These are phyloP conservation scores for Lasioglossum zephyrum DNA, from an alignment of 2,888 invertebrate species.

Conservation along the genomic window DNA sequence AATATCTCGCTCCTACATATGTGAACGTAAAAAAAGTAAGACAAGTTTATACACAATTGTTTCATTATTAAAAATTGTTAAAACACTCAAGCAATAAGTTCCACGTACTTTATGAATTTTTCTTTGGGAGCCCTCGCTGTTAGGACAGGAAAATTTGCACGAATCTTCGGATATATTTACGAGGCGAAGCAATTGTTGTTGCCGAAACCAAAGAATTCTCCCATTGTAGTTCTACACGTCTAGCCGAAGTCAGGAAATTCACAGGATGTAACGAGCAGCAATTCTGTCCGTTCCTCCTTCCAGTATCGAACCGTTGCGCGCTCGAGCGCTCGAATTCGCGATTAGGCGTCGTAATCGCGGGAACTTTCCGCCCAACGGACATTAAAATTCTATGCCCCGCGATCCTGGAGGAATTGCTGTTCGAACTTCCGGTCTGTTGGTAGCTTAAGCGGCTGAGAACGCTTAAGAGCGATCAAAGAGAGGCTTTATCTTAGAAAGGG, in stretches of 20 bases:
- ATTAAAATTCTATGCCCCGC: constrained; percentile 17
- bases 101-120: neutral
- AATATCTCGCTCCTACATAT: too few relatives aligned
- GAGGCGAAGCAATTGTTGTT: neutral
- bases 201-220: neutral
- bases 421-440: neutral
- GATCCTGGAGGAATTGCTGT: neutral
- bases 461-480: neutral
- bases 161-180: neutral
- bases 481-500: neutral
- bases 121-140: neutral
- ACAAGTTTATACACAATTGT: too few relatives aligned
- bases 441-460: neutral
- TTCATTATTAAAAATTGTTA: too few relatives aligned
- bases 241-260: neutral
- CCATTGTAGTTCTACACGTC: neutral
- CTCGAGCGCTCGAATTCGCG: constrained; percentile 26
- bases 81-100: too few relatives aligned
- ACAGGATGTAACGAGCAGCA: neutral
- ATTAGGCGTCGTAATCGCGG: constrained; percentile 30
- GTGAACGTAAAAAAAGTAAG: too few relatives aligned
- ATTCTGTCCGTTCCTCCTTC: neutral
- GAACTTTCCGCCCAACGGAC: constrained; percentile 6
- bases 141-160: neutral
- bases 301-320: neutral